phyloP scores from a whole-genome alignment of 2,797 vertebrate species.

The Clamator glandarius region DNA sequence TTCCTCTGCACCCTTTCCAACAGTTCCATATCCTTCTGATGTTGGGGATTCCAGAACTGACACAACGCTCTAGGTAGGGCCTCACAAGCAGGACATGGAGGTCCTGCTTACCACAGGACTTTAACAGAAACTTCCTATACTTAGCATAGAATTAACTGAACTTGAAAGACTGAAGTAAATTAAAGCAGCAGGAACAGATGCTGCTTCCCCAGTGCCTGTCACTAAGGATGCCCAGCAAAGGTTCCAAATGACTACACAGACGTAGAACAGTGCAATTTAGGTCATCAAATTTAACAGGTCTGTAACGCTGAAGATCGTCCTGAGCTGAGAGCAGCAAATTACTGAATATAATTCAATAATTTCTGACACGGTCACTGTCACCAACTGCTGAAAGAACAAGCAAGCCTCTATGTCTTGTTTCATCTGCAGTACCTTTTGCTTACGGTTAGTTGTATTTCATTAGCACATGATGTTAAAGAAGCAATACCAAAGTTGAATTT shows the following conservation, averaged over 20 bases:
- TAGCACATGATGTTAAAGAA: background rate
- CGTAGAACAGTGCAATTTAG: background rate
- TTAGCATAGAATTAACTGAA: background rate
- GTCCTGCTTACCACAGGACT: background rate
- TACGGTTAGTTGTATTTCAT: background rate
- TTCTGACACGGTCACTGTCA: background rate
- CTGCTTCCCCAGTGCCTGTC: background rate
- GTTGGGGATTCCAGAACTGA: too few relatives aligned
- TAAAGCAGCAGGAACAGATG: background rate
- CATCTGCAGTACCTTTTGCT: background rate
- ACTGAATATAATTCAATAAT: rapidly evolving
- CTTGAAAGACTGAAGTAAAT: background rate
- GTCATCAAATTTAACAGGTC: background rate
- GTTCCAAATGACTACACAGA: background rate
- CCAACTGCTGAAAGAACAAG: background rate
- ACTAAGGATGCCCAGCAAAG: background rate
- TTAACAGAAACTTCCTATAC: background rate
- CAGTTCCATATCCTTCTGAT: too few relatives aligned
- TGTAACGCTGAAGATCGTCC: background rate
- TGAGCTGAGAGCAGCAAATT: too few relatives aligned
- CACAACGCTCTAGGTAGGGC: too few relatives aligned
- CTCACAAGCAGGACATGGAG: background rate
- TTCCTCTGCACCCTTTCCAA: too few relatives aligned
- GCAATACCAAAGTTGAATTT: background rate
- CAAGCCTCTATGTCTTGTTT: background rate